Evolutionary conservation across 2,113 vertebrate genomes (phyloP).

Genomic region (Aleadryas rufinucha): DNA sequence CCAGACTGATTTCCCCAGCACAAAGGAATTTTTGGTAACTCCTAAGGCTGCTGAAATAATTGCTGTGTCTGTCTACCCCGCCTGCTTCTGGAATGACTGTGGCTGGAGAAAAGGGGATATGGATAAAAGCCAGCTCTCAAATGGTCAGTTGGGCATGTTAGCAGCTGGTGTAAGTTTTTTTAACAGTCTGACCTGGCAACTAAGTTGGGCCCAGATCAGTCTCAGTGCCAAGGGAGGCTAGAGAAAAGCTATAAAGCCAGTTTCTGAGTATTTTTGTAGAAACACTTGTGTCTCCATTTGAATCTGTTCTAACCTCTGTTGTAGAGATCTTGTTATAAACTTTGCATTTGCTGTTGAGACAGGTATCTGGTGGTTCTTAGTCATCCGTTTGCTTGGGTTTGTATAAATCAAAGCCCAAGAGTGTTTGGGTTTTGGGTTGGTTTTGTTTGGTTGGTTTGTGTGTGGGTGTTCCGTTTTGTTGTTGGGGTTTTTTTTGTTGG

Average conservation of each 20-base stretch:
- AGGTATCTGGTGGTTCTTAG: background rate
- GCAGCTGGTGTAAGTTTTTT: constrained; percentile 51
- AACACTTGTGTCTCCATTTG: background rate
- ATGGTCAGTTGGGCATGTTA: constrained; percentile 53
- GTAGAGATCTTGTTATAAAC: background rate
- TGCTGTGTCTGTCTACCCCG: constrained; percentile 44
- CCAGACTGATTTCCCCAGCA: constrained; percentile 53
- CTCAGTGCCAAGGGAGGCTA: background rate
- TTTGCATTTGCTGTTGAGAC: background rate
- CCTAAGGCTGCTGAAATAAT: constrained; percentile 56
- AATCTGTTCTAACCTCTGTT: background rate
- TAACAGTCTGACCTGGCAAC: constrained; percentile 17
- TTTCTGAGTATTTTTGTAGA: background rate
- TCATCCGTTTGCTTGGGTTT: constrained; percentile 5
- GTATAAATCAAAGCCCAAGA: constrained; percentile 2
- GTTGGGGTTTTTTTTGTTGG: background rate
- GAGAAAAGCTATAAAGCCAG: background rate
- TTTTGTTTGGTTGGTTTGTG: constrained; percentile 2
- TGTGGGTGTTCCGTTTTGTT: background rate
- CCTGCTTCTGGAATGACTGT: constrained; percentile 58
- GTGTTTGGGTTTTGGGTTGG: background rate
- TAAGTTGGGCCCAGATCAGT: background rate
- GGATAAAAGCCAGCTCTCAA: constrained; percentile 55
- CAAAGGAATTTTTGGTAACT: constrained; percentile 61
- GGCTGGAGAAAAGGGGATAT: constrained; percentile 56